These are phyloP conservation scores for Gallinago jamesoni DNA, from an alignment of 2,113 vertebrate genomes.

Conservation along the genomic window DNA sequence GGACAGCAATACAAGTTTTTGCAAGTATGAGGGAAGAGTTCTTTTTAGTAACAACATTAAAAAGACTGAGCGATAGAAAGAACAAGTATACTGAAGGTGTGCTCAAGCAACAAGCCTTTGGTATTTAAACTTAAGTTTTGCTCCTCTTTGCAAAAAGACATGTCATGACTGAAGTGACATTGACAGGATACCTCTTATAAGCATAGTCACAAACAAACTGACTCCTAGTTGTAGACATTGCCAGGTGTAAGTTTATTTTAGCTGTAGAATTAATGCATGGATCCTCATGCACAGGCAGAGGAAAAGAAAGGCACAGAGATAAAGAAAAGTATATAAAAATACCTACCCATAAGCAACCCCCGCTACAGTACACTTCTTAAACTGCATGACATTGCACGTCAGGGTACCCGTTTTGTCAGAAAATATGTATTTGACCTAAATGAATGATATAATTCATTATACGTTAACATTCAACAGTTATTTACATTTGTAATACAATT, in stretches of 20 bases:
- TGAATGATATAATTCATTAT: slow-evolving; percentile 19
- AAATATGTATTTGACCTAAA: slow-evolving; percentile 98
- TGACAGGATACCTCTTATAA: not conserved
- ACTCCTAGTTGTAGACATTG: not conserved
- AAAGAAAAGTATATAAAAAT: not conserved
- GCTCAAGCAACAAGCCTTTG: not conserved
- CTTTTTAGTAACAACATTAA: not conserved
- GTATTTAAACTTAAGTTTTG: not conserved
- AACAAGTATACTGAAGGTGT: not conserved
- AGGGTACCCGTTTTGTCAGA: slow-evolving; percentile 99
- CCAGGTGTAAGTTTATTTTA: not conserved
- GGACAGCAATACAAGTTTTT: not conserved
- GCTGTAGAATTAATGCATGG: not conserved
- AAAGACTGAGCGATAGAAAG: not conserved
- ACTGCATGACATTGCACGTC: slow-evolving; percentile 98
- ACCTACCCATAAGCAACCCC: slow-evolving; percentile 96
- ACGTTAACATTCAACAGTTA: not conserved
- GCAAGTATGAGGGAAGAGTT: not conserved
- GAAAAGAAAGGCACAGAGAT: not conserved
- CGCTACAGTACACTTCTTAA: slow-evolving; percentile 97
- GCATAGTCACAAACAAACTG: not conserved
- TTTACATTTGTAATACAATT: not conserved
- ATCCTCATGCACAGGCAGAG: not conserved
- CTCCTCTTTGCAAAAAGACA: not conserved
- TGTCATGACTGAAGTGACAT: not conserved